Evolutionary conservation across 1,140 invertebrate species (phyloP).

Genomic region (Alviniconcha marisindica): DNA sequence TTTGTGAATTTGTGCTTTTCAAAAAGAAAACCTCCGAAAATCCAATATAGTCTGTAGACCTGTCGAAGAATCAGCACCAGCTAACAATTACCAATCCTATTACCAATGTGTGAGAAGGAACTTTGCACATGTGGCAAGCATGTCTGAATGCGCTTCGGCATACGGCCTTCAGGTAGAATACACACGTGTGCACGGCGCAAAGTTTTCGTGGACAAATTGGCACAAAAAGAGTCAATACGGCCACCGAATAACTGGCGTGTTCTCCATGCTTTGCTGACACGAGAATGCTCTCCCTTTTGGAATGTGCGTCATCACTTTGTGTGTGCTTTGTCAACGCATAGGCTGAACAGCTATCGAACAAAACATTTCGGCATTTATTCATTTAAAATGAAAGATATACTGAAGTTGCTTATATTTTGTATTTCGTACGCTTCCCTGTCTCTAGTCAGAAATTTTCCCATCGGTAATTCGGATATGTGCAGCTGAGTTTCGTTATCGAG

Average conservation of each 20-base stretch:
- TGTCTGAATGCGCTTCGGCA: background rate
- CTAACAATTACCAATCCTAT: constrained; percentile 15
- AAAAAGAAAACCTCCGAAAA: too few relatives aligned
- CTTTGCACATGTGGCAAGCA: background rate
- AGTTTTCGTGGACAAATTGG: constrained; percentile 13
- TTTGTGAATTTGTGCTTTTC: too few relatives aligned
- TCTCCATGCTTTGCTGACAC: constrained; percentile 1
- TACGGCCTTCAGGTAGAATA: background rate
- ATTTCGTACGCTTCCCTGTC: too few relatives aligned
- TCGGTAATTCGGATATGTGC: too few relatives aligned
- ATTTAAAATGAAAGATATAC: too few relatives aligned
- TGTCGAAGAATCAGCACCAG: background rate
- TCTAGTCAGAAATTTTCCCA: too few relatives aligned
- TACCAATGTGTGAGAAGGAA: constrained; percentile 8
- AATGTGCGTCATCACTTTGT: constrained; percentile 17
- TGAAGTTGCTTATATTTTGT: too few relatives aligned
- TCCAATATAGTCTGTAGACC: too few relatives aligned
- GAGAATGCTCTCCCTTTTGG: constrained; percentile 1
- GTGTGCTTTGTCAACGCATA: background rate
- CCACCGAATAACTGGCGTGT: background rate
- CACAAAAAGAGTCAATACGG: constrained; percentile 15
- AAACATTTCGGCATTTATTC: too few relatives aligned
- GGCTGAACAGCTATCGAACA: too few relatives aligned
- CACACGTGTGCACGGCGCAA: constrained; percentile 6
- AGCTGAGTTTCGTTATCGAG: too few relatives aligned